Percentiles rank a stretch among this genome's conserved stretches.
phyloP scores from a whole-genome alignment of 2,797 vertebrate genomes.

The Eupleurogrammus muticus region DNA sequence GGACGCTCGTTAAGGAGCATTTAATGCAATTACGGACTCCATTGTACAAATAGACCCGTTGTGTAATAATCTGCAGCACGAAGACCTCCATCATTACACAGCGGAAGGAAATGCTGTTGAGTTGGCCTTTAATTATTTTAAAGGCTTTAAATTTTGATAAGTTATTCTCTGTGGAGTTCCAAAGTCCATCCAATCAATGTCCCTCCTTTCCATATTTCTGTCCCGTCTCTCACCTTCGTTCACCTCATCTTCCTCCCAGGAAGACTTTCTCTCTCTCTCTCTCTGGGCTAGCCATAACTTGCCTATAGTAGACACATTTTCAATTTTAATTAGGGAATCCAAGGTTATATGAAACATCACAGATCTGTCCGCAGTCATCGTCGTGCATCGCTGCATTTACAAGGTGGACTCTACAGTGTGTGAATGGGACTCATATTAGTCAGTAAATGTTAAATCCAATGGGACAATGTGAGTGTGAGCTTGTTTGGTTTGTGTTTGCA shows the following conservation, averaged over 20 bases:
- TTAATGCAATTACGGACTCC: slow-evolving; percentile 4
- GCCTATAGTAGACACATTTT: no score
- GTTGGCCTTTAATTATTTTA: neutral
- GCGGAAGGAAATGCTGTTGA: neutral
- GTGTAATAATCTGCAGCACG: slow-evolving; percentile 11
- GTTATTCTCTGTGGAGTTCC: slow-evolving; percentile 1
- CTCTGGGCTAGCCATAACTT: no score
- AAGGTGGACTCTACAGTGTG: no score
- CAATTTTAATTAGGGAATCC: no score
- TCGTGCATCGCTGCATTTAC: no score
- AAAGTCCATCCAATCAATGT: neutral
- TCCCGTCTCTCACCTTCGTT: neutral
- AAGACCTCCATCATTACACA: neutral
- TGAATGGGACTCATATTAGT: no score
- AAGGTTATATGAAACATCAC: no score
- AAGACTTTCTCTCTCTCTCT: neutral
- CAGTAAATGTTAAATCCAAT: no score
- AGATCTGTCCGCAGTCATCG: no score
- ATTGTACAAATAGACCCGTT: neutral
- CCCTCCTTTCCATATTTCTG: neutral
- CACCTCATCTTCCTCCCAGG: neutral
- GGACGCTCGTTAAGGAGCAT: slow-evolving; percentile 9
- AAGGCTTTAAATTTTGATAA: neutral
- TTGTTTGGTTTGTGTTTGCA: no score
- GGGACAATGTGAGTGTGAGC: no score